Base-by-base conservation (phyloP, 2,797 vertebrate species). In the Darevskia nairensis region DNA sequence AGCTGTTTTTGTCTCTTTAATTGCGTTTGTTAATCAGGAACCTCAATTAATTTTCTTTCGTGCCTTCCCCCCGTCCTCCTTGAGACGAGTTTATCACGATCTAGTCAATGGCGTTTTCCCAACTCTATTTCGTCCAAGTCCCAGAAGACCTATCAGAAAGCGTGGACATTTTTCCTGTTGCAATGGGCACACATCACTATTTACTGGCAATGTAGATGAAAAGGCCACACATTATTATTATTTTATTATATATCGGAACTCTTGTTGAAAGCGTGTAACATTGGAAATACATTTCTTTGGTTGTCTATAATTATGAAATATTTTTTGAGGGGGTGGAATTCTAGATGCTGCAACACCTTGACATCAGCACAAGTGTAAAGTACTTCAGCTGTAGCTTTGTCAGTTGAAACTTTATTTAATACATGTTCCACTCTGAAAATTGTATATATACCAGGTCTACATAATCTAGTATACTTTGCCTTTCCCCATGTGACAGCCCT, bases 21-120 rank as follows among this genome's bases (percentile, higher is more conserved):
- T 95, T 96, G 92, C 94, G 85, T 94, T 95, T 95, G 93, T 96
- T 97, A 96, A 96, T 96, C 93, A 94, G 86, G 89, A 96, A 95
- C 95, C 8, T 91, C 88, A 95, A 95, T 94, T 97, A 93, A 94
- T 96, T 96, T 94, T 78, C 3, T 39, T 93, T 77, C 91, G 79
- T 82, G 71, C 82, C 64, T 90, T 71, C 0, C 0, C 61, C 86
- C 83, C 50, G 3, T 84, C 85, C 27, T 3, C 7, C 4, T 69
- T 89, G 66, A 90, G 68, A 86, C 32, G 44, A 86, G 11, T 82
- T 93, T 80, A 84, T 89, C 89, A 86, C 61, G 78, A n/a, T 35
- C n/a, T 41, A 75, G 25, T 29, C 59, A 44, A 4, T 81, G 87
- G 8, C 11, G 76, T 0, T 85, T 4, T 88, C 85, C 87, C 72